Conservation (phyloP, 2,113 vertebrate genomes). For the Alethe castanea region DNA sequence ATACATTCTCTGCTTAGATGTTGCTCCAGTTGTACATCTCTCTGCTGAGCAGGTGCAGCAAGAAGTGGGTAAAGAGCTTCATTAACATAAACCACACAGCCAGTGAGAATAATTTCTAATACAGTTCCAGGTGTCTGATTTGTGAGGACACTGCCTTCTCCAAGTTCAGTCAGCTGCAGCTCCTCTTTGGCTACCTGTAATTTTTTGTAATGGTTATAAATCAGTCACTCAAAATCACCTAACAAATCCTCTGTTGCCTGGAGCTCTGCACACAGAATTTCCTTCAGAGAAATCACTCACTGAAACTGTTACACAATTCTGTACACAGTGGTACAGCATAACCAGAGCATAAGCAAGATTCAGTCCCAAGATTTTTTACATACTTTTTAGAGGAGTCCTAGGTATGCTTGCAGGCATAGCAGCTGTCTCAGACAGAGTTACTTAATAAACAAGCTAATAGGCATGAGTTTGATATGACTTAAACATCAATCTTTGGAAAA, state of each 20-base stretch:
- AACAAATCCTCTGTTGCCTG: not conserved
- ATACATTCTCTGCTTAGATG: not conserved
- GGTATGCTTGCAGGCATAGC: not conserved
- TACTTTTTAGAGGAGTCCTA: not conserved
- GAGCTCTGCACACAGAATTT: not conserved
- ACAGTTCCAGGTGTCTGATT: fast-evolving
- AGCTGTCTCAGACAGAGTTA: not conserved
- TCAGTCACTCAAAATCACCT: not conserved
- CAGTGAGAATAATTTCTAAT: not conserved
- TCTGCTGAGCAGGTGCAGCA: not conserved
- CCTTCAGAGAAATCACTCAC: not conserved
- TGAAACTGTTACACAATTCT: not conserved
- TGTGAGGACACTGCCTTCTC: not conserved
- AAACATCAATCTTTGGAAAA: not conserved
- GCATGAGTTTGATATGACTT: not conserved
- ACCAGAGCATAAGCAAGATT: not conserved
- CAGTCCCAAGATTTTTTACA: not conserved
- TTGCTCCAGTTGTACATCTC: not conserved
- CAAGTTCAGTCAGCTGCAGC: not conserved
- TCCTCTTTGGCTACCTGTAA: not conserved
- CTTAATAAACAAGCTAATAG: not conserved
- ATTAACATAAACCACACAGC: not conserved
- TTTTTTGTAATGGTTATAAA: not conserved
- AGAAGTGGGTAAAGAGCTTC: not conserved
- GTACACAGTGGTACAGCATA: not conserved